These are phyloP conservation scores for Biston stratarius DNA, from an alignment of 2,888 invertebrate species.

Conservation along the genomic window DNA sequence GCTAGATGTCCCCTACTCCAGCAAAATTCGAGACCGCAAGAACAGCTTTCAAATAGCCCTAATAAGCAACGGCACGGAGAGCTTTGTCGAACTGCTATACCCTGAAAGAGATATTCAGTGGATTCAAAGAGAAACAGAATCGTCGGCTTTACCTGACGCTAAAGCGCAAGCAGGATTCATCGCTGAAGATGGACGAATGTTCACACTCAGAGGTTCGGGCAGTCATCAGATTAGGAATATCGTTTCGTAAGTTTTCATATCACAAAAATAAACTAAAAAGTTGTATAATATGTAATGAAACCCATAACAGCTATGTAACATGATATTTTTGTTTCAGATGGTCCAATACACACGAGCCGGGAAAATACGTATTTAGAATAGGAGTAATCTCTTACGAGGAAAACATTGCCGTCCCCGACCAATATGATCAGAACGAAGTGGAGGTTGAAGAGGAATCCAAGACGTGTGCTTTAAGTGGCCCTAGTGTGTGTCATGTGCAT, in stretches of 20 bases:
- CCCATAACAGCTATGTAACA: too few species aligned
- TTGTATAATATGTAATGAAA: too few species aligned
- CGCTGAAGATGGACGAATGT: slow-evolving; percentile 92
- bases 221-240: slow-evolving; percentile 94
- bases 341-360: slow-evolving; percentile 94
- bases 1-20: slow-evolving; percentile 94
- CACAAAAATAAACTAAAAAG: not conserved
- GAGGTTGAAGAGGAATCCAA: slow-evolving; percentile 80
- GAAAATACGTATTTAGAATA: slow-evolving; percentile 95
- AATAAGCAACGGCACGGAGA: slow-evolving; percentile 91
- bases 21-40: slow-evolving; percentile 89
- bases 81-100: slow-evolving; percentile 95
- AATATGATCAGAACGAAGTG: slow-evolving; percentile 74
- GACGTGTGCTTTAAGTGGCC: slow-evolving; percentile 88
- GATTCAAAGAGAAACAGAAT: slow-evolving; percentile 93
- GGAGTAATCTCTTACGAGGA: slow-evolving; percentile 88
- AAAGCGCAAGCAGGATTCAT: slow-evolving; percentile 97
- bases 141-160: slow-evolving; percentile 93
- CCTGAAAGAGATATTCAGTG: slow-evolving; percentile 96
- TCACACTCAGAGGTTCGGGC: slow-evolving; percentile 94
- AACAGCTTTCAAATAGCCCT: slow-evolving; percentile 94
- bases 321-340: slow-evolving; percentile 85
- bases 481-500: slow-evolving; percentile 92
- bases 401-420: slow-evolving; percentile 90
- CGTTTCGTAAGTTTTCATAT: slow-evolving; percentile 87